Conservation (phyloP, 2,797 vertebrate genomes). For the Delichon dasypus region DNA sequence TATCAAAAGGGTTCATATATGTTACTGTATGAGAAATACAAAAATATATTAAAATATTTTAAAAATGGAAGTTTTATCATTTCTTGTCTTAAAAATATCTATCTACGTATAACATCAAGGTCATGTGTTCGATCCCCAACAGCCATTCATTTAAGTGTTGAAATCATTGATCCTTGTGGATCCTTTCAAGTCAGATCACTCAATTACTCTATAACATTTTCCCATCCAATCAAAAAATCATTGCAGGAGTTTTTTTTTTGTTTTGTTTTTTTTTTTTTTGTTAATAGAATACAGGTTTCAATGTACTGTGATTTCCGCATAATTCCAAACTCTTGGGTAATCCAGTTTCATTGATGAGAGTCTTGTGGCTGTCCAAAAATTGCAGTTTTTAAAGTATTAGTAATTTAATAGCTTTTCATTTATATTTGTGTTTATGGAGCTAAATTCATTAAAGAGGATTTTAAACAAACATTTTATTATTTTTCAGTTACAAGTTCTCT, state of each 20-base stretch:
- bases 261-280: background rate
- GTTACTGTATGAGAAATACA: background rate
- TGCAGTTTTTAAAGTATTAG: background rate
- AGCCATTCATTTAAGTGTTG: background rate
- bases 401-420: background rate
- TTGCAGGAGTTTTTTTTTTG: background rate
- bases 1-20: background rate
- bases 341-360: background rate
- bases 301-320: background rate
- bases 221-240: background rate
- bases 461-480: background rate
- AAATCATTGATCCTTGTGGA: background rate
- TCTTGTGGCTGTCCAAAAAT: background rate
- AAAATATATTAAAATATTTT: background rate
- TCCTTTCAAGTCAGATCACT: background rate
- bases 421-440: background rate
- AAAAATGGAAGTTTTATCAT: background rate
- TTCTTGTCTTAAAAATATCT: background rate
- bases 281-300: background rate
- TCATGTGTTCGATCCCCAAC: accelerated
- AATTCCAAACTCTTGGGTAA: background rate
- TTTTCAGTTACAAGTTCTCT: background rate
- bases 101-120: background rate
- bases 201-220: background rate
- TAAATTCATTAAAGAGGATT: background rate